These are phyloP conservation scores for Galaxea fascicularis DNA, from an alignment of 92 coral and sea anemone species.

Conservation along the genomic window DNA sequence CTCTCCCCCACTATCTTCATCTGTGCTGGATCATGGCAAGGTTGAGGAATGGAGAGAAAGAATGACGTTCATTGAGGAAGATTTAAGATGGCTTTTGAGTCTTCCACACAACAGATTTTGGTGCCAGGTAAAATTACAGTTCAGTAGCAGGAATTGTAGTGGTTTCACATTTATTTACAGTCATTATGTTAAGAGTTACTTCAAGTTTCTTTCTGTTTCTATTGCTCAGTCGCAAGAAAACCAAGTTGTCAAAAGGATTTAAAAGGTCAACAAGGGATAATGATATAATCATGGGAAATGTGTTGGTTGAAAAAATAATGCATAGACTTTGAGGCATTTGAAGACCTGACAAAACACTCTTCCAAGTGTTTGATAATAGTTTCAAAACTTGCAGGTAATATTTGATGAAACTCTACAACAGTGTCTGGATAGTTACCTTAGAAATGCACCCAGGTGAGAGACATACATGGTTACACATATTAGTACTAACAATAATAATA, in stretches of 20 bases:
- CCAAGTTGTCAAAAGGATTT: too few relatives aligned
- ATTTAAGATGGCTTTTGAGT: slow-evolving; percentile 87
- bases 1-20: slow-evolving; percentile 68
- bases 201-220: too few relatives aligned
- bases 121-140: slow-evolving; percentile 78
- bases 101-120: slow-evolving; percentile 88
- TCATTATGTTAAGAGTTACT: too few relatives aligned
- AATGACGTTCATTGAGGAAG: slow-evolving; percentile 75
- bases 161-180: too few relatives aligned
- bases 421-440: slow-evolving; percentile 86
- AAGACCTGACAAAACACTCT: too few relatives aligned
- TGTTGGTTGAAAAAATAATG: too few relatives aligned
- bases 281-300: too few relatives aligned
- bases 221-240: too few relatives aligned
- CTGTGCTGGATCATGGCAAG: slow-evolving; percentile 64
- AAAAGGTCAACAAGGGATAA: too few relatives aligned
- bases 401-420: slow-evolving; percentile 87
- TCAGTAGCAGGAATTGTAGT: too few relatives aligned
- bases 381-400: slow-evolving; percentile 69
- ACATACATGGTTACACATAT: background rate
- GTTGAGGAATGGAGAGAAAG: slow-evolving; percentile 93
- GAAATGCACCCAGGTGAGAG: slow-evolving; percentile 83
- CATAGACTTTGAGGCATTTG: too few relatives aligned
- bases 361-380: too few relatives aligned
- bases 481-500: background rate